Evolutionary conservation across 2,113 vertebrate species (phyloP), one percentile per base, ranked within the genome.

Genomic region (Halichoerus grypus): DNA sequence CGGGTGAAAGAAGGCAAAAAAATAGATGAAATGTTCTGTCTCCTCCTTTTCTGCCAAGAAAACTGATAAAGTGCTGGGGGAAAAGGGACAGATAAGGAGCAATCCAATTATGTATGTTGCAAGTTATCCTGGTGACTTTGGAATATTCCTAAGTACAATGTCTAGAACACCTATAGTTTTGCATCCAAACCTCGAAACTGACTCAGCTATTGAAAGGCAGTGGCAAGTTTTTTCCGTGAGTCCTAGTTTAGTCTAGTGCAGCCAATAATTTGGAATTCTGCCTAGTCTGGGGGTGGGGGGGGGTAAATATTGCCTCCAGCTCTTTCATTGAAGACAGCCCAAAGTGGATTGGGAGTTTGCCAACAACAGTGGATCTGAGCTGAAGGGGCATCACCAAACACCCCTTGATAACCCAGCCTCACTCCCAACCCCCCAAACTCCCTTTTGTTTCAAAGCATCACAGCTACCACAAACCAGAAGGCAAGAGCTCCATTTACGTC

Each of bases 241-340:
- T 57, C 86, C 94, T 89, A 96, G 69, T 94, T 97, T 96, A 96
- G 76, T 97, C 87, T 77, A 95, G 74, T 90, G 96, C 81, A 97
- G 93, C 95, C 96, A 98, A 55, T 42, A 3, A 61, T 65, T 97
- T 98, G 81, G 31, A 79, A 94, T 96, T 94, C 63, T 93, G 72
- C 31, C 94, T 94, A 3, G 33, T 9, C 85, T 14, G 55, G 53
- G 53, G 15, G 53, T 16, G 53, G 53, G 53, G 9, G 26, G 63
- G 92, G 96, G 69, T 86, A 88, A 98, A 98, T 91, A 71, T 9
- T 96, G 90, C 90, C 90, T 94, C 21, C 16, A 51, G 85, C 55
- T 93, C 83, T 33, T 92, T 53, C 84, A 72, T 46, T 95, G 53
- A 93, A 80, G 96, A 33, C 39, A 88, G 36, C 24, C 39, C 84